A percentile compares a stretch with the other conserved stretches of the same genome.
These are phyloP conservation scores for Tetragonisca angustula DNA, from an alignment of 2,888 invertebrate species.

Conservation along the genomic window DNA sequence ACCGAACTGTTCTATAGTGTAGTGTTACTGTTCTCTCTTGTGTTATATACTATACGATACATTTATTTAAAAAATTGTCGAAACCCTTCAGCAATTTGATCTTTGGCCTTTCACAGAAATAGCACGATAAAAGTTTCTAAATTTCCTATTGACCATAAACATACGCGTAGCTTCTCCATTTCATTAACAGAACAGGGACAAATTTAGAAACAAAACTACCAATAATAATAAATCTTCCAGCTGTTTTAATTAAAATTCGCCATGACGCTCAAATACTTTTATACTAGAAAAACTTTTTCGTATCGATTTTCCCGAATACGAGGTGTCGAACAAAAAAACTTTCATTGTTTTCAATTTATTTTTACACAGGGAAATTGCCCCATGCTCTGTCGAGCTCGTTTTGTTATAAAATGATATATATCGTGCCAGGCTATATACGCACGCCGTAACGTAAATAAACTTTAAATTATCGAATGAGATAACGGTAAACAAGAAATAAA, in stretches of 20 bases:
- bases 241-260: not conserved
- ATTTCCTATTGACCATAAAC: not conserved
- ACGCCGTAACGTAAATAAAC: not conserved
- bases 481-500: not conserved
- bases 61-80: not conserved
- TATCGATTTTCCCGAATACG: conserved; percentile 10
- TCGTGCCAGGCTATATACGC: not conserved
- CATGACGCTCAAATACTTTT: not conserved
- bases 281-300: not conserved
- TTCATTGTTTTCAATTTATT: conserved; percentile 8
- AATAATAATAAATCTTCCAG: not conserved
- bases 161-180: no score
- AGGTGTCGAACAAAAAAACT: not conserved
- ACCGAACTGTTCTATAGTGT: no score
- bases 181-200: no score
- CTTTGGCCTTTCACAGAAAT: not conserved
- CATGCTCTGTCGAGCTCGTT: not conserved
- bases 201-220: no score
- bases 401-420: not conserved
- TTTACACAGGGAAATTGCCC: not conserved
- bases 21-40: no score
- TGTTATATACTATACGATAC: not conserved
- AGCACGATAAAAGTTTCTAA: not conserved
- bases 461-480: not conserved
- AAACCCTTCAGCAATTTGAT: not conserved